A percentile compares a stretch with the other conserved stretches of the same genome.
Conservation (phyloP, 1,140 invertebrate genomes). For the Leptinotarsa texana region DNA sequence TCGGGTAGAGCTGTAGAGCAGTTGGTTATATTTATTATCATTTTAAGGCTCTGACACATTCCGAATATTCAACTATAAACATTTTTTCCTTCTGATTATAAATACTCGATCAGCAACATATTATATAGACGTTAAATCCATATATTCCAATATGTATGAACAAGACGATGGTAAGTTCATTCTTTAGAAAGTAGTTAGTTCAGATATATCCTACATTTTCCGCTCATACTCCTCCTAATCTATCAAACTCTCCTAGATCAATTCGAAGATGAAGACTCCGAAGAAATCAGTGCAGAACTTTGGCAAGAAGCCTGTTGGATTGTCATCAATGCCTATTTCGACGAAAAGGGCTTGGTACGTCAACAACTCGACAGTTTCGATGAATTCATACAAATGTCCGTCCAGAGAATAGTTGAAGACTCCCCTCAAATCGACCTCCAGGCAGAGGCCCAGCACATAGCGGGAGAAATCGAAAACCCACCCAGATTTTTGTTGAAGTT, state of each 20-base stretch:
- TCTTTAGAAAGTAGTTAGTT: not conserved
- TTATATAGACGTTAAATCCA: not conserved
- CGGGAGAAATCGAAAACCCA: conserved; percentile 90
- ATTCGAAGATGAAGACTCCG: conserved; percentile 77
- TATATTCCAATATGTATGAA: conserved; percentile 48
- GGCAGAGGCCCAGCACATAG: conserved; percentile 94
- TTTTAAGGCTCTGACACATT: too few relatives aligned
- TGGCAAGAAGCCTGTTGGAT: conserved; percentile 99
- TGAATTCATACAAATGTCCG: conserved; percentile 99
- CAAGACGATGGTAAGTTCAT: conserved; percentile 50
- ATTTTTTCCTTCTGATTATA: too few relatives aligned
- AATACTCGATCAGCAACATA: too few relatives aligned
- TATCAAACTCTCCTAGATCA: conserved; percentile 57
- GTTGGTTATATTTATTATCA: too few relatives aligned
- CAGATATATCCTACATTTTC: conserved; percentile 1
- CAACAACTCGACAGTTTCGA: conserved; percentile 85
- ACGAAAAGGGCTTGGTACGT: conserved; percentile 98
- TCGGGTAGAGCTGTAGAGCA: too few relatives aligned
- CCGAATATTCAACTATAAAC: too few relatives aligned
- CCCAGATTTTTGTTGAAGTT: conserved; percentile 93
- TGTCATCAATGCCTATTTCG: conserved; percentile 98
- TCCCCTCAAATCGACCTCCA: conserved; percentile 96
- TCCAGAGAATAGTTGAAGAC: conserved; percentile 98
- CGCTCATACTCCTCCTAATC: not conserved
- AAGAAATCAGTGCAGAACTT: conserved; percentile 91